These are phyloP conservation scores for Chorisops tibialis DNA, from an alignment of 2,888 invertebrate species.

Conservation along the genomic window DNA sequence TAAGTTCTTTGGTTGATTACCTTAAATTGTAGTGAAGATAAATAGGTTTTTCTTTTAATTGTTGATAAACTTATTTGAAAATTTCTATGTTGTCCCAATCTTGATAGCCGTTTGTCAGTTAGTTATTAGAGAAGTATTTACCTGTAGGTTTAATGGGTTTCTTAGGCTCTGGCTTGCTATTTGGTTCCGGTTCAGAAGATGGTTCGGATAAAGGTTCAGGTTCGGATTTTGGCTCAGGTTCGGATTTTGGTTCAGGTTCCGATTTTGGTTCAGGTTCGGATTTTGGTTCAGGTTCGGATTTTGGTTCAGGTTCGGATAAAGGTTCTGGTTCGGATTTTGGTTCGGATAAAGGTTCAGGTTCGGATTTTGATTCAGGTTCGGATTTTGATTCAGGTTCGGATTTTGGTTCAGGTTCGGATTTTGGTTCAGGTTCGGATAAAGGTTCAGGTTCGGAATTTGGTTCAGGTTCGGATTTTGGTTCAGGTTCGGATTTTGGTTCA, in stretches of 20 bases:
- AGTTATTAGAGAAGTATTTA: too few species aligned
- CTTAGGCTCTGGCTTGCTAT: constrained; percentile 46
- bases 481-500: constrained; percentile 47
- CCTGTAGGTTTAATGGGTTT: constrained; percentile 41
- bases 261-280: constrained; percentile 37
- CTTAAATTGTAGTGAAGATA: constrained; percentile 41
- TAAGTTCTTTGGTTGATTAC: constrained; percentile 33
- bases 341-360: constrained; percentile 47
- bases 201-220: constrained; percentile 41
- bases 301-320: background rate
- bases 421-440: constrained; percentile 41
- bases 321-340: constrained; percentile 46
- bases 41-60: constrained; percentile 26
- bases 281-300: constrained; percentile 29
- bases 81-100: too few species aligned
- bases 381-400: constrained; percentile 44
- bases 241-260: constrained; percentile 42
- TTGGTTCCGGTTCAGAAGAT: constrained; percentile 47
- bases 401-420: constrained; percentile 42
- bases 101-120: too few species aligned
- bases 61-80: too few species aligned
- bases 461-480: constrained; percentile 48
- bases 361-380: constrained; percentile 47
- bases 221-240: constrained; percentile 45
- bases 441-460: constrained; percentile 47